Percentiles rank a stretch among this genome's conserved stretches.
phyloP scores from a whole-genome alignment of 2,797 vertebrate species.

The Clamator glandarius region DNA sequence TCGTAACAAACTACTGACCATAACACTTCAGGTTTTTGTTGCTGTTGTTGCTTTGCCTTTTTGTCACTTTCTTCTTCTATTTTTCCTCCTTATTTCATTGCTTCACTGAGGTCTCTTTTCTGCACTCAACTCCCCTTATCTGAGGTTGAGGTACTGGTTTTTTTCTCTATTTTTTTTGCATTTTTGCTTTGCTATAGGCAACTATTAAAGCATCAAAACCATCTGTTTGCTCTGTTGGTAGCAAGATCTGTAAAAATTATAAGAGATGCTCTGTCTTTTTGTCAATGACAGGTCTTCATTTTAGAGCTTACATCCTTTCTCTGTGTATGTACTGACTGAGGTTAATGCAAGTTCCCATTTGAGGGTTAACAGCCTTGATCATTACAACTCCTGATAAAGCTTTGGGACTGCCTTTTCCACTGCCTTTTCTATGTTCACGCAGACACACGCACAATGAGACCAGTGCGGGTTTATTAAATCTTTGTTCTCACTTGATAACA shows the following conservation, averaged over 20 bases:
- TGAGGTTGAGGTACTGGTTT: not conserved
- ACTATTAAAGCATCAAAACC: not conserved
- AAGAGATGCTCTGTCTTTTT: not conserved
- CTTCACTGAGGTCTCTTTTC: not conserved
- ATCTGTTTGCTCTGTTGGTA: not conserved
- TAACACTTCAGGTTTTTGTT: not conserved
- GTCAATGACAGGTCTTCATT: not conserved
- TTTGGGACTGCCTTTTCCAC: not conserved
- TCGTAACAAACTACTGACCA: not conserved
- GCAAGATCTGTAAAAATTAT: not conserved
- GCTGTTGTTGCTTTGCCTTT: not conserved
- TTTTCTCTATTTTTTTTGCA: not conserved
- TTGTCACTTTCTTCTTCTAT: not conserved
- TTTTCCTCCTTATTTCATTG: not conserved
- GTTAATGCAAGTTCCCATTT: not conserved
- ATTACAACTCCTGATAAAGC: not conserved
- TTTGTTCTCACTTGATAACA: not conserved
- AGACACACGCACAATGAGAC: not conserved
- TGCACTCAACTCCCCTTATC: not conserved
- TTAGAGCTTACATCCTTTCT: not conserved
- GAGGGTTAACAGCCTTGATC: not conserved
- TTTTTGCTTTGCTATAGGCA: not conserved
- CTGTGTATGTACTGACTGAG: not conserved
- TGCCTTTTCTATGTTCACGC: not conserved
- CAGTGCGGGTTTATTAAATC: not conserved